Evolutionary conservation across 2,888 invertebrate species (phyloP).

Genomic region (Noctua comes): DNA sequence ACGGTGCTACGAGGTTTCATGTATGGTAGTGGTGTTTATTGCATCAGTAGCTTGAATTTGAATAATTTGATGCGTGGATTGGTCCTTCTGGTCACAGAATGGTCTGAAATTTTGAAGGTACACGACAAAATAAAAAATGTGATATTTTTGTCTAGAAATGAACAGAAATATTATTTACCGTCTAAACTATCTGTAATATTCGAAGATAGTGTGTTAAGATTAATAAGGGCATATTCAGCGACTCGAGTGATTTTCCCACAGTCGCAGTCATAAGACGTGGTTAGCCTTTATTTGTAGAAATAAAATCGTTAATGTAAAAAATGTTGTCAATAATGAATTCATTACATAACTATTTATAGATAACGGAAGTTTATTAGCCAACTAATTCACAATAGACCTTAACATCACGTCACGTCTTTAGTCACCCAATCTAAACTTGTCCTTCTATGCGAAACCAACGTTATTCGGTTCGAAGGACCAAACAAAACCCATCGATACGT

Average conservation of each 20-base stretch:
- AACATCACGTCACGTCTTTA: slow-evolving; percentile 1
- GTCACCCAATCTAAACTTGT: slow-evolving; percentile 9
- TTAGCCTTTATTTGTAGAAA: background rate
- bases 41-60: slow-evolving; percentile 25
- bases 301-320: too few species aligned
- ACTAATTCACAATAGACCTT: background rate
- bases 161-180: background rate
- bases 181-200: background rate
- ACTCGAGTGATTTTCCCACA: background rate
- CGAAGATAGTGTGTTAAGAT: background rate
- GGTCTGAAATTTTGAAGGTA: background rate
- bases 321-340: too few species aligned
- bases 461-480: slow-evolving; percentile 32
- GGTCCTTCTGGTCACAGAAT: background rate
- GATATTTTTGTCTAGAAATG: background rate
- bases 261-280: background rate
- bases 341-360: background rate
- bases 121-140: background rate
- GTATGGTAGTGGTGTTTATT: slow-evolving; percentile 13
- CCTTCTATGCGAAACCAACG: slow-evolving; percentile 5
- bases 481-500: slow-evolving; percentile 57
- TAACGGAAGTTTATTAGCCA: background rate
- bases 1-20: slow-evolving; percentile 45
- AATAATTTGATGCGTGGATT: slow-evolving; percentile 31
- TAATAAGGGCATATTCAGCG: background rate